Conservation (phyloP, 2,888 invertebrate species). For the Megalurothrips usitatus region DNA sequence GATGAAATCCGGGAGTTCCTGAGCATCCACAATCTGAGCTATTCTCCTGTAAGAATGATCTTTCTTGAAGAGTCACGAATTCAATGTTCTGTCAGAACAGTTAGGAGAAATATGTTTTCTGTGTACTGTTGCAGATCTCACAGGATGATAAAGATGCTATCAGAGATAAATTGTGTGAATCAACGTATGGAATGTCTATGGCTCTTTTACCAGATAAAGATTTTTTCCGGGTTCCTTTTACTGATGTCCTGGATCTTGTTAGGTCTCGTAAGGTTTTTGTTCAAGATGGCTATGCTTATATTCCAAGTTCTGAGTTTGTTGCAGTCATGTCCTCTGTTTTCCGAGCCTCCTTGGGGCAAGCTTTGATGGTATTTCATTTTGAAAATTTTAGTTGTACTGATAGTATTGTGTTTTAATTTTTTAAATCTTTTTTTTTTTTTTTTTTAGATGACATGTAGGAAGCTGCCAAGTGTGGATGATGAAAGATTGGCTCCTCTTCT, state of each 20-base stretch:
- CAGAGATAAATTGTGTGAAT: constrained; percentile 57
- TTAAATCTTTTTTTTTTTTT: too few relatives aligned
- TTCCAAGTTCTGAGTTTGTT: constrained; percentile 77
- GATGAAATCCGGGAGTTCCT: constrained; percentile 65
- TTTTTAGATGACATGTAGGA: constrained; percentile 57
- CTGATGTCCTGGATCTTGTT: constrained; percentile 81
- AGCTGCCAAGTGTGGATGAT: constrained; percentile 73
- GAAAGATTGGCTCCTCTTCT: constrained; percentile 71
- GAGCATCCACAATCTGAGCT: constrained; percentile 61
- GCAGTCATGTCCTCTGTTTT: constrained; percentile 76
- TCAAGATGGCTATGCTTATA: constrained; percentile 77
- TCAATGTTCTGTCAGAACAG: not conserved
- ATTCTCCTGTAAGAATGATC: constrained; percentile 49
- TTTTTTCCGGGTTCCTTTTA: constrained; percentile 80
- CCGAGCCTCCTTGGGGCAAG: constrained; percentile 47
- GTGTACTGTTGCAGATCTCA: constrained; percentile 50
- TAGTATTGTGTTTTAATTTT: too few relatives aligned
- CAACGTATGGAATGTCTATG: constrained; percentile 52
- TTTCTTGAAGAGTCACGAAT: not conserved
- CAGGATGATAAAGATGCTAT: constrained; percentile 63
- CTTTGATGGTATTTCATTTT: constrained; percentile 30
- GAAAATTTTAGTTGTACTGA: too few relatives aligned
- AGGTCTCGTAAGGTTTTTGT: constrained; percentile 72
- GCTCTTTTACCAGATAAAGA: constrained; percentile 58
- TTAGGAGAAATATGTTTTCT: constrained; percentile 14